Evolutionary conservation across 2,888 invertebrate genomes (phyloP).

Genomic region (Lycia hirtaria): DNA sequence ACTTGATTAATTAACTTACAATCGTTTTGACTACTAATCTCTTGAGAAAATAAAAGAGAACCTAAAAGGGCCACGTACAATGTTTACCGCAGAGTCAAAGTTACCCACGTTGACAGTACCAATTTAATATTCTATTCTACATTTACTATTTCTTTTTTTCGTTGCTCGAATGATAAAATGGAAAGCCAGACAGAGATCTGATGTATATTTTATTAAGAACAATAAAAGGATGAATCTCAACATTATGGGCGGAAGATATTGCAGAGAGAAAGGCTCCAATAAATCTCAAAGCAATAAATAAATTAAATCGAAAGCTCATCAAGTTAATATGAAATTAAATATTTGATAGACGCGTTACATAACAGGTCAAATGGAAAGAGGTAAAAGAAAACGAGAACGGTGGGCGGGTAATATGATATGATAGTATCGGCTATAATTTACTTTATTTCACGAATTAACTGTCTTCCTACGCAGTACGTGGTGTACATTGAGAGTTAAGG

Average conservation of each 20-base stretch:
- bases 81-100: too few relatives aligned
- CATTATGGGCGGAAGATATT: not conserved
- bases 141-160: too few relatives aligned
- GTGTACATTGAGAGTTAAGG: too few relatives aligned
- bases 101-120: too few relatives aligned
- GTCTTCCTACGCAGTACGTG: conserved; percentile 39
- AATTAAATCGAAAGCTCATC: conserved; percentile 22
- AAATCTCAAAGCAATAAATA: conserved; percentile 16
- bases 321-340: conserved; percentile 19
- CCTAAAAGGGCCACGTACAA: too few relatives aligned
- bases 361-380: conserved; percentile 27
- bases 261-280: conserved; percentile 7
- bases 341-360: conserved; percentile 25
- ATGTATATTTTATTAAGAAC: not conserved
- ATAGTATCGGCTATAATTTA: conserved; percentile 38
- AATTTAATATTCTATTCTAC: too few relatives aligned
- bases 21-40: too few relatives aligned
- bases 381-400: conserved; percentile 20
- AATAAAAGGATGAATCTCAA: not conserved
- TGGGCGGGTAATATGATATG: conserved; percentile 34
- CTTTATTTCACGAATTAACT: conserved; percentile 41
- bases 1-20: too few relatives aligned
- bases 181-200: not conserved
- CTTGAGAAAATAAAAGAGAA: too few relatives aligned
- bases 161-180: not conserved